These are phyloP conservation scores for Anas platyrhynchos DNA, from an alignment of 2,113 vertebrate species.

Conservation along the genomic window DNA sequence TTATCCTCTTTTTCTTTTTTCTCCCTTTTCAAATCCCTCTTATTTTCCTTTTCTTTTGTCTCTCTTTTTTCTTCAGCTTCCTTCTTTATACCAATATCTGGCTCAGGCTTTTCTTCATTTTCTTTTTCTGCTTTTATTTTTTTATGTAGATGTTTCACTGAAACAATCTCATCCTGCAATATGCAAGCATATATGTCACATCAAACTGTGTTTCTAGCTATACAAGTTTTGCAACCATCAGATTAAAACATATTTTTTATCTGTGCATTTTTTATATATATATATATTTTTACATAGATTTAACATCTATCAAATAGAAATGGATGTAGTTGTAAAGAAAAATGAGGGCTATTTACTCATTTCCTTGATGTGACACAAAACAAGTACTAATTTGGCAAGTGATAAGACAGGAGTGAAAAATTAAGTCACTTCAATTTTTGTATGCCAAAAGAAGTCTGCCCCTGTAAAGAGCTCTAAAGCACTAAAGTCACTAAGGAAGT, in stretches of 20 bases:
- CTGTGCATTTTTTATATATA: neutral
- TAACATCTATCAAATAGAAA: neutral
- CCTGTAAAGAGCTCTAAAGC: neutral
- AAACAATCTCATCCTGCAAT: conserved; percentile 82
- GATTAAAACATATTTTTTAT: neutral
- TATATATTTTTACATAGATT: neutral
- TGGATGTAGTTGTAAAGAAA: neutral
- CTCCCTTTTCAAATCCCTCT: conserved; percentile 85
- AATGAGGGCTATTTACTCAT: neutral
- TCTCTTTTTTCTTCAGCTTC: conserved; percentile 84
- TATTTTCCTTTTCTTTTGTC: conserved; percentile 80
- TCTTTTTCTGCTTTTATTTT: conserved; percentile 83
- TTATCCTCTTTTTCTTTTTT: conserved; percentile 85
- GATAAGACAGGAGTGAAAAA: neutral
- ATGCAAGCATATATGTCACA: conserved; percentile 66
- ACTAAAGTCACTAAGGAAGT: neutral
- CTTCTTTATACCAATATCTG: conserved; percentile 81
- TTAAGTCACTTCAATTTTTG: neutral
- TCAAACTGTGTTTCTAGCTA: conserved; percentile 45
- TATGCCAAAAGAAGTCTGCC: neutral
- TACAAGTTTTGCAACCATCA: neutral
- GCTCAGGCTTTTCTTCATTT: conserved; percentile 79
- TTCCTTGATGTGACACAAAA: conserved; percentile 7
- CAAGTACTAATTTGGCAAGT: neutral
- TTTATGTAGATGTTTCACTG: conserved; percentile 82